Base-by-base conservation (phyloP, 2,888 invertebrate genomes). In the Vanessa cardui region DNA sequence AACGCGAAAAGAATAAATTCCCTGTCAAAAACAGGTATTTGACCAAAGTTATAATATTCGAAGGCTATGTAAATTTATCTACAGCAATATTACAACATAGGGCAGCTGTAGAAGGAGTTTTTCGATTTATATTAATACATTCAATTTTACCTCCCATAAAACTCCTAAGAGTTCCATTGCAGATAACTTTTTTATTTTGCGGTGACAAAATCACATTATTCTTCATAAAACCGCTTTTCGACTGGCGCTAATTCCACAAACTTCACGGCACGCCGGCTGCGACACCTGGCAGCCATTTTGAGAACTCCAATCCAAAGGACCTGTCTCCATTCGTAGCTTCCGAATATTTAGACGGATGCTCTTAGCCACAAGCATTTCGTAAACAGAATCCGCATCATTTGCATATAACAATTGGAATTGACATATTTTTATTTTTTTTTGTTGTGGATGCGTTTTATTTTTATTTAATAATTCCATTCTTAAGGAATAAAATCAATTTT, bases 281-380 rank as follows among this genome's bases (percentile, higher is more conserved):
- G 83, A 83, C 86, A 86, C 86, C 86, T 86, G 86, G 78, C 79
- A 77, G 79, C 80, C 79, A 78, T 83, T 80, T 76, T 73, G 76
- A 74, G 76, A 81, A 84, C 79, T 80, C 85, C 79, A 69, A 58
- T 52, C 49, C 39, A 7, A 15, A 62, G 68, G 49, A 59, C 52
- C 16, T 58, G 65, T 39, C 50, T 69, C 61, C 58, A 61, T 44
- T 66, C 44, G n/a, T n/a, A 26, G 26, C 33, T 5, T 52, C 12
- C 49, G 31, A 3, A 6, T 15, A 49, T 26, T 61, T 46, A 26
- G 46, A 45, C 59, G 59, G 46, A 21, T 21, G 12, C 1, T 50
- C 49, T 18, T 26, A 21, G 12, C 5, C 8, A 21, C 21, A 21
- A n/a, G 7, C 49, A 49, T 12, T 39, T 12, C 39, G 12, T 12